A percentile compares a stretch with the other conserved stretches of the same genome.
Evolutionary conservation across 2,888 invertebrate genomes (phyloP).

Genomic region (Harpalus rufipes): DNA sequence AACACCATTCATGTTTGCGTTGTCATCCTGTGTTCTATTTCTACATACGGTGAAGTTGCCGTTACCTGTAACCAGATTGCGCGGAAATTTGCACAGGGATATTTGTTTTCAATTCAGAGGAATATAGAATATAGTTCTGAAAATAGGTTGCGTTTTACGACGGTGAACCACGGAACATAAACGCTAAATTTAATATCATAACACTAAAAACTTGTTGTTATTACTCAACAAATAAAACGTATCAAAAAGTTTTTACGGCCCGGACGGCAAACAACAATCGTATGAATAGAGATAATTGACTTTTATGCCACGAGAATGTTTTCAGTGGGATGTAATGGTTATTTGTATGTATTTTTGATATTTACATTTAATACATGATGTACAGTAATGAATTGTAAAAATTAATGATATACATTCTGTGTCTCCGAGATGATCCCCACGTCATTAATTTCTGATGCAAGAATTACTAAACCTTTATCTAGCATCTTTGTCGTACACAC

Average conservation of each 20-base stretch:
- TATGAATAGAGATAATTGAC: neutral
- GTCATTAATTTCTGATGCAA: too few relatives aligned
- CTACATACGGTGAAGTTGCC: neutral
- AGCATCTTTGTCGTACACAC: too few relatives aligned
- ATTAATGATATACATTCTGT: too few relatives aligned
- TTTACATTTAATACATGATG: too few relatives aligned
- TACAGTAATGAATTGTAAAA: too few relatives aligned
- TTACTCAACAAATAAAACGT: conserved; percentile 10
- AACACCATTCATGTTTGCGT: neutral
- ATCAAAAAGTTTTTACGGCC: conserved; percentile 38
- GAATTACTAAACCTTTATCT: too few relatives aligned
- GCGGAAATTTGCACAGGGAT: conserved; percentile 8
- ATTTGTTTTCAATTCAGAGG: conserved; percentile 39
- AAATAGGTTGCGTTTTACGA: conserved; percentile 40
- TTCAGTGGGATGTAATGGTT: neutral
- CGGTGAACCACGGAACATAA: conserved; percentile 12
- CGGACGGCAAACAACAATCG: neutral
- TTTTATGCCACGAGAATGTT: neutral
- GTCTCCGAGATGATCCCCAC: too few relatives aligned
- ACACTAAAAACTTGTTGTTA: conserved; percentile 18
- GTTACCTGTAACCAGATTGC: conserved; percentile 16
- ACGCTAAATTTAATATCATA: conserved; percentile 42
- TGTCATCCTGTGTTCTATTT: conserved; percentile 15
- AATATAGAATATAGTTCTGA: conserved; percentile 22
- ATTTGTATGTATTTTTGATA: too few relatives aligned